These are phyloP conservation scores for Drosophila rufa DNA, from an alignment of 1,140 invertebrate species.

Conservation along the genomic window DNA sequence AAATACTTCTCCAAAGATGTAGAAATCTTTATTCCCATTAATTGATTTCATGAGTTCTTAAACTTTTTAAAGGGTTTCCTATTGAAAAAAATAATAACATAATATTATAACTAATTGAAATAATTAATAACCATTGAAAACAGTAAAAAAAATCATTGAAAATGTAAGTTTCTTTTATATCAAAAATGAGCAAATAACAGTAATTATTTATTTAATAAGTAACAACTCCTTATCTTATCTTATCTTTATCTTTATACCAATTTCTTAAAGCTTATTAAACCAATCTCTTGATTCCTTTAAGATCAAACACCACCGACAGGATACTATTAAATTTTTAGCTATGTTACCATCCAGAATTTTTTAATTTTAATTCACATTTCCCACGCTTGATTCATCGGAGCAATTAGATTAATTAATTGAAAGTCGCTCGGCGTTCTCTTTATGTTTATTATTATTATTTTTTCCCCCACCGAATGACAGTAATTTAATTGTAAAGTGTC, in stretches of 20 bases:
- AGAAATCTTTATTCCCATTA: too few species aligned
- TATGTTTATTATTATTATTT: too few species aligned
- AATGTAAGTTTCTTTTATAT: too few species aligned
- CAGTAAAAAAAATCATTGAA: background rate
- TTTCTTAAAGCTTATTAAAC: background rate
- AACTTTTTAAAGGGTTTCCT: background rate
- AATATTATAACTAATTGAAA: too few species aligned
- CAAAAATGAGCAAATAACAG: background rate
- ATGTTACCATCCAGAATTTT: background rate
- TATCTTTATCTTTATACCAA: background rate
- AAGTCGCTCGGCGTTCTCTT: slow-evolving; percentile 8
- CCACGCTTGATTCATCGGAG: slow-evolving; percentile 37
- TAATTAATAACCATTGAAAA: background rate
- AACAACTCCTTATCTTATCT: background rate
- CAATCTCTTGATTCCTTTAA: background rate
- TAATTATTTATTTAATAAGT: too few species aligned
- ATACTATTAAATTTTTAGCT: background rate
- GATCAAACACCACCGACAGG: slow-evolving; percentile 14
- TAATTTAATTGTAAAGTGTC: slow-evolving; percentile 38
- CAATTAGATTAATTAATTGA: slow-evolving; percentile 76
- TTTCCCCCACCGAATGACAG: slow-evolving; percentile 33
- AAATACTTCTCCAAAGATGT: too few species aligned
- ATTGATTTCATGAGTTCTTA: too few species aligned
- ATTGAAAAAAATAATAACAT: background rate
- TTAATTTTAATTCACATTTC: background rate